These are phyloP conservation scores for Leucopternis melanops DNA, from an alignment of 2,113 vertebrate species.

Conservation along the genomic window DNA sequence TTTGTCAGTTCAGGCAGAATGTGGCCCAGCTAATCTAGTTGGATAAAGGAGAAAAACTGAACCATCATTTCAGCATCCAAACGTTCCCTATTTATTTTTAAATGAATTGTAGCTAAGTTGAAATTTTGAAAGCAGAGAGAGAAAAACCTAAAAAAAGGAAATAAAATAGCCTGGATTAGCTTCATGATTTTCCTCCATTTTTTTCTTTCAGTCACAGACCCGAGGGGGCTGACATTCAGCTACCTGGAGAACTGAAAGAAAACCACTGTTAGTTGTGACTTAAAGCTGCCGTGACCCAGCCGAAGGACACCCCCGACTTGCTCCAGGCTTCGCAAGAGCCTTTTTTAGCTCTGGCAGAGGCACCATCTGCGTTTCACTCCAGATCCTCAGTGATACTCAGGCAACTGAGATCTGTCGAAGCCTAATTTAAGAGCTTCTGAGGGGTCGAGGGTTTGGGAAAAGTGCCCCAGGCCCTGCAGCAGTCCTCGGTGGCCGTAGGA, in stretches of 20 bases:
- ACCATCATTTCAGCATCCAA: neutral
- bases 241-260: neutral
- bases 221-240: rapidly evolving
- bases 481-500: neutral
- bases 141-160: neutral
- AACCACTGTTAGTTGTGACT: neutral
- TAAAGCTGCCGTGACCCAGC: neutral
- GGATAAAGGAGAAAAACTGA: neutral
- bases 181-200: neutral
- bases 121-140: neutral
- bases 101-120: neutral
- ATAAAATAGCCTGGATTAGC: neutral
- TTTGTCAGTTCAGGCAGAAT: neutral
- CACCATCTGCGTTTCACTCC: neutral
- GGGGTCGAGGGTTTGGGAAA: neutral
- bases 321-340: neutral
- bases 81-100: neutral
- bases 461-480: neutral
- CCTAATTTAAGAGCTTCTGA: neutral
- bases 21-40: neutral
- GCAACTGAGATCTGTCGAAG: neutral
- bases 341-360: neutral
- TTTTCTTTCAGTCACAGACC: neutral
- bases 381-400: neutral
- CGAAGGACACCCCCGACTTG: neutral